These are phyloP conservation scores for Onthophagus taurus DNA, from an alignment of 1,140 invertebrate genomes.

Conservation along the genomic window DNA sequence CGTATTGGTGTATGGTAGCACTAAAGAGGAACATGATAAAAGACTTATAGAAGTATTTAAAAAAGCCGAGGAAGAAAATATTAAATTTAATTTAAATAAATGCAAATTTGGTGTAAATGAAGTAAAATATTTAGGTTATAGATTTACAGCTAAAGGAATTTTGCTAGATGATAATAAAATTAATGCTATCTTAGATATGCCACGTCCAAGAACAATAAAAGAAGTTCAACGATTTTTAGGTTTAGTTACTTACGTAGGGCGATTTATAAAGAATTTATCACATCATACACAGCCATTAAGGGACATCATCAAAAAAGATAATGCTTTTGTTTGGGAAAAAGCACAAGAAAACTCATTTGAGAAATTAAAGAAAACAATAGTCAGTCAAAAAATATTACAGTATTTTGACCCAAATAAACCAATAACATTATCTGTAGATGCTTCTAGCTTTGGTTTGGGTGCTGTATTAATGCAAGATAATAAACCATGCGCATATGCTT, in stretches of 20 bases:
- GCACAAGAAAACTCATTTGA: slow-evolving; percentile 22
- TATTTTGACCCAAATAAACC: slow-evolving; percentile 24
- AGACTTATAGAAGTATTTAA: slow-evolving; percentile 28
- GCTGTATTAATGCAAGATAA: slow-evolving; percentile 30
- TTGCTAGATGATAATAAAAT: slow-evolving; percentile 4
- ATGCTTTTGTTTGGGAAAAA: slow-evolving; percentile 14
- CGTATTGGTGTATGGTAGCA: slow-evolving; percentile 26
- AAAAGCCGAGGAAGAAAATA: slow-evolving; percentile 8
- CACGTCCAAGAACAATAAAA: slow-evolving; percentile 10
- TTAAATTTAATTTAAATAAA: slow-evolving; percentile 14
- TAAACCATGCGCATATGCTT: slow-evolving; percentile 30
- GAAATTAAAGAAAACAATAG: slow-evolving; percentile 24
- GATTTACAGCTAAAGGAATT: too few relatives aligned
- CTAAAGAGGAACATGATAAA: slow-evolving; percentile 17
- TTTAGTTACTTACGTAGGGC: slow-evolving; percentile 36
- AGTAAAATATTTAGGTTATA: too few relatives aligned
- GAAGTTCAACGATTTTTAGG: slow-evolving; percentile 34
- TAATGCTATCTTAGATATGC: neutral
- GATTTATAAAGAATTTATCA: slow-evolving; percentile 33
- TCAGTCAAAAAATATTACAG: slow-evolving; percentile 23
- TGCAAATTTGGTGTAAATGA: too few relatives aligned
- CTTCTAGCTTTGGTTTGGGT: slow-evolving; percentile 31
- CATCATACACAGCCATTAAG: slow-evolving; percentile 11
- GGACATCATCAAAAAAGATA: slow-evolving; percentile 9
- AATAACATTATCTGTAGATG: slow-evolving; percentile 31